These are phyloP conservation scores for Morone saxatilis DNA, from an alignment of 2,113 vertebrate species.

Conservation along the genomic window DNA sequence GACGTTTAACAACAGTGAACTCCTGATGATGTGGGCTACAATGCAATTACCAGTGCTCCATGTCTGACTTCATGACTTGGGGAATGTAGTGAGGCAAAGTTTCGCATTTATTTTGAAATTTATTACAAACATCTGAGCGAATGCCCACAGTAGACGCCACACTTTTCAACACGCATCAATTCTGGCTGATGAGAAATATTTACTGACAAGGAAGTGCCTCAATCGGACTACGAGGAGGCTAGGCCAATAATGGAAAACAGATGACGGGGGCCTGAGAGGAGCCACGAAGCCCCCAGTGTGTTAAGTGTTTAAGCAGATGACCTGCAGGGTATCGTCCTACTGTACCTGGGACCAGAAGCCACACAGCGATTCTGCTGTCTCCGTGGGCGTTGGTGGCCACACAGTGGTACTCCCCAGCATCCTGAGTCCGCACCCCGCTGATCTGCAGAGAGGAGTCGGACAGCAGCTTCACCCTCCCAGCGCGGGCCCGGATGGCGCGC, in stretches of 20 bases:
- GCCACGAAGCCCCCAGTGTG: constrained; percentile 40
- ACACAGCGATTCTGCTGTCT: constrained; percentile 79
- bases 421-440: constrained; percentile 69
- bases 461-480: constrained; percentile 81
- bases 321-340: constrained; percentile 17
- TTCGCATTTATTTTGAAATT: constrained; percentile 46
- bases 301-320: constrained; percentile 75
- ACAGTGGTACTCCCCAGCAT: constrained; percentile 88
- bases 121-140: constrained; percentile 44
- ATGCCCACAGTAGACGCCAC: constrained; percentile 37
- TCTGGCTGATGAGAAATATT: constrained; percentile 59
- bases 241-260: constrained; percentile 79
- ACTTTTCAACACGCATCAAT: constrained; percentile 57
- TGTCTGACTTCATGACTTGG: constrained; percentile 50
- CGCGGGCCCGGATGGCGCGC: constrained; percentile 18
- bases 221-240: constrained; percentile 56
- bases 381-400: constrained; percentile 84
- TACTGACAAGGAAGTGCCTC: constrained; percentile 64
- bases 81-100: constrained; percentile 21
- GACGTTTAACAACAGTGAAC: constrained; percentile 48
- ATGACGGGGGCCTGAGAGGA: constrained; percentile 65
- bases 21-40: constrained; percentile 25
- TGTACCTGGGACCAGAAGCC: constrained; percentile 91
- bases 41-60: constrained; percentile 28
- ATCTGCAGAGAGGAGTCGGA: constrained; percentile 87